Evolutionary conservation across 2,113 vertebrate species (phyloP).

Genomic region (Centrocercus urophasianus): DNA sequence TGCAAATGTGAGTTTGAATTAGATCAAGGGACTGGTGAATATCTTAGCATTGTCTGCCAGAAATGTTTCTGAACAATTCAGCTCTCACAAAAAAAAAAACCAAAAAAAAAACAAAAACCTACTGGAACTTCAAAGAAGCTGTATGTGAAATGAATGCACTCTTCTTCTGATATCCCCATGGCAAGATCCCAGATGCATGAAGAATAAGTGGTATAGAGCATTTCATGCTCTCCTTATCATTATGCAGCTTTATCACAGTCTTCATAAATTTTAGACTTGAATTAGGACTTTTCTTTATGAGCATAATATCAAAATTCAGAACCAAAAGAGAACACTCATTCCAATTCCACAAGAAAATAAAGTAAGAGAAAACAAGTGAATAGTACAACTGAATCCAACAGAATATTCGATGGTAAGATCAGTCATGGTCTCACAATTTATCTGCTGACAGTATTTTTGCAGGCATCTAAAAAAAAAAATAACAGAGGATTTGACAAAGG

Average conservation of each 20-base stretch:
- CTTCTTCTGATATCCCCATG: neutral
- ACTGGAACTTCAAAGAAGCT: neutral
- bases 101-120: neutral
- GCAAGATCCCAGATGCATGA: neutral
- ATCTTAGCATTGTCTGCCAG: slow-evolving; percentile 11
- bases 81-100: neutral
- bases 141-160: slow-evolving; percentile 13
- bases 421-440: neutral
- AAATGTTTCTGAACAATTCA: slow-evolving; percentile 27
- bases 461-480: neutral
- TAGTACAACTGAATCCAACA: neutral
- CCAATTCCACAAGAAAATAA: neutral
- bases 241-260: slow-evolving; percentile 33
- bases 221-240: slow-evolving; percentile 28
- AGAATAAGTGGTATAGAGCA: neutral
- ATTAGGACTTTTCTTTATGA: neutral
- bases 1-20: slow-evolving; percentile 15
- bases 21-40: slow-evolving; percentile 3
- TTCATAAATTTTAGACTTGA: slow-evolving; percentile 33
- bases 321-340: neutral
- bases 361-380: neutral
- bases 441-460: neutral
- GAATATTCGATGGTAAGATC: neutral
- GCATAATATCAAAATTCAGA: neutral
- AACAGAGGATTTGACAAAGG: neutral